A percentile compares a stretch with the other conserved stretches of the same genome.
phyloP scores from a whole-genome alignment of 1,140 invertebrate species.

The Bombus balteatus region DNA sequence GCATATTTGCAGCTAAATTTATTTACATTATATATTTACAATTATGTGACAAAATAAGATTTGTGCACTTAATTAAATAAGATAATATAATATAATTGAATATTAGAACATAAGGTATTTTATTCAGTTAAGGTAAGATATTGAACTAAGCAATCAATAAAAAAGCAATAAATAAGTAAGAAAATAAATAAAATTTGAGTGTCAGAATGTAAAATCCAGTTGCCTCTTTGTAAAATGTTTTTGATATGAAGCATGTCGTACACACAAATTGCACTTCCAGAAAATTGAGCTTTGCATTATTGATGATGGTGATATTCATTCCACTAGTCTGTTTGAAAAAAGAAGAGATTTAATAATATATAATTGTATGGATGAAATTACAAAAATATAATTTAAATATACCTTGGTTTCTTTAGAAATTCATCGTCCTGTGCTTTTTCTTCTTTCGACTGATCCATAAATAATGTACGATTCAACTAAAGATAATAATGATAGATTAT shows the following conservation, averaged over 20 bases:
- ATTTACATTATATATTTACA: slow-evolving; percentile 1
- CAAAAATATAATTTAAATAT: slow-evolving; percentile 7
- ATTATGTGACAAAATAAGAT: no score
- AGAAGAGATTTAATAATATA: neutral
- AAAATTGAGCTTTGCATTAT: neutral
- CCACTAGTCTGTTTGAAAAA: neutral
- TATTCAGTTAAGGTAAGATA: no score
- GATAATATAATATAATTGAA: no score
- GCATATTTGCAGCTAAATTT: neutral
- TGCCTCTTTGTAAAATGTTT: neutral
- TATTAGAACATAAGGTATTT: no score
- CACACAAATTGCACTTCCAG: neutral
- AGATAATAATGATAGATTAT: slow-evolving; percentile 13
- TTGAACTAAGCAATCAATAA: no score
- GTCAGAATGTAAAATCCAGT: neutral
- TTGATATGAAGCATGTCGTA: neutral
- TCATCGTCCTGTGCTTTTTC: neutral
- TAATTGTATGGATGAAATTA: neutral
- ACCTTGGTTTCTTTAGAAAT: slow-evolving; percentile 33
- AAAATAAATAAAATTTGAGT: neutral
- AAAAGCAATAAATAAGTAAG: no score
- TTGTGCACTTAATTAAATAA: no score
- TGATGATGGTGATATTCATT: neutral
- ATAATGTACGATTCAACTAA: slow-evolving; percentile 34
- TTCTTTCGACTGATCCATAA: slow-evolving; percentile 5